A percentile compares a stretch with the other conserved stretches of the same genome.
Conservation (phyloP, 2,888 invertebrate genomes). For the Mellilla xanthometata region DNA sequence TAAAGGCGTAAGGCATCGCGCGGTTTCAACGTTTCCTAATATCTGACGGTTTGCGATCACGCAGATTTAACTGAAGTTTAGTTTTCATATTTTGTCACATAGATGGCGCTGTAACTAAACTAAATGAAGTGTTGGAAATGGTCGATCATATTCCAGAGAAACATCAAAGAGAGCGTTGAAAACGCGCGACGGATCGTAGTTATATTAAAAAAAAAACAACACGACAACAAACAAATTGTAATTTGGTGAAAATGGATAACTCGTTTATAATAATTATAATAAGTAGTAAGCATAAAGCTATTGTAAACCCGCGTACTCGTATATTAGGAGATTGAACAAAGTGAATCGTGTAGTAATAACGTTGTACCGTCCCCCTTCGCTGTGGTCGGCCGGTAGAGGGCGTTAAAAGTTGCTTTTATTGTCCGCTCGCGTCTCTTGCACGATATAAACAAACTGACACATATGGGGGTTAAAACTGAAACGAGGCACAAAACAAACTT, state of each 20-base stretch:
- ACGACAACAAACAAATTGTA: conserved; percentile 43
- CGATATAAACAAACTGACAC: no score
- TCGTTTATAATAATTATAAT: conserved; percentile 42
- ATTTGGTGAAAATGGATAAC: conserved; percentile 39
- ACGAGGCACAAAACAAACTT: no score
- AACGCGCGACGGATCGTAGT: conserved; percentile 30
- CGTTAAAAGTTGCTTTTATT: conserved; percentile 11
- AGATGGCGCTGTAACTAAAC: no score
- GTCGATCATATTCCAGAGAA: no score
- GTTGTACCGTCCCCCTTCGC: conserved; percentile 17
- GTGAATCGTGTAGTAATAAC: conserved; percentile 22
- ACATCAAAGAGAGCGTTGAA: conserved; percentile 15
- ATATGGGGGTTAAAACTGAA: no score
- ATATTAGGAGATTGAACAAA: conserved; percentile 24
- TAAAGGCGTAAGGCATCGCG: conserved; percentile 37
- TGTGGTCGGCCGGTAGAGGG: conserved; percentile 15
- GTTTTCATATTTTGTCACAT: no score
- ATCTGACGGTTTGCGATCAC: no score
- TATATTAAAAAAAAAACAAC: conserved; percentile 33
- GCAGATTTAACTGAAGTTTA: no score
- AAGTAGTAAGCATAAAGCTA: conserved; percentile 71
- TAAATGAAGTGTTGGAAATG: no score
- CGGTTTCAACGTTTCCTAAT: conserved; percentile 38
- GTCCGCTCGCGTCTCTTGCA: neutral
- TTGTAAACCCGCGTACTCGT: conserved; percentile 50